Evolutionary conservation across 2,113 vertebrate species (phyloP), one percentile per base, ranked within the genome.

Genomic region (Jacana jacana): DNA sequence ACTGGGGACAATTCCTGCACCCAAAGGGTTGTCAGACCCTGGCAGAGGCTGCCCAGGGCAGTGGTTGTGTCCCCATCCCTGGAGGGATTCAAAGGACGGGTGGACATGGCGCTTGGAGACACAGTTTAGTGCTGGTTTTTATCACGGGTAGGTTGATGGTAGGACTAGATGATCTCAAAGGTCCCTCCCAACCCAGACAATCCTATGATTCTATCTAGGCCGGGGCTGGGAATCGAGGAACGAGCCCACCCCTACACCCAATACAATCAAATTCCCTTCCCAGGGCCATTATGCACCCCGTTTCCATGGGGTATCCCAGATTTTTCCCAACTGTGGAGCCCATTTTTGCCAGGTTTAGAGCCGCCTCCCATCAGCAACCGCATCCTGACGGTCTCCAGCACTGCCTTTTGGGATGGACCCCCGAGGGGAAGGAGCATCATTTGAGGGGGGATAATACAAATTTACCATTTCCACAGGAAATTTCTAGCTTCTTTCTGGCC

Each of bases 361-460:
- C 42, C 1, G 0, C 27, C 49, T 57, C 33, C 48, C 69, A 18
- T 20, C 63, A 23, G 73, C 81, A 35, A 28, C 44, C 22, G 3
- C 55, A 69, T 5, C 85, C 58, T 15, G 19, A 16, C 0, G 0
- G 10, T 30, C 31, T 23, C 55, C 4, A 0, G 39, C 42, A 8
- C 28, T 0, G 17, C 0, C 1, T 2, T 1, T 4, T 0, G 1
- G 49, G 68, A 75, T 2, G 16, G 20, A 16, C 77, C 49, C 64
- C 49, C 0, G 0, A 30, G 9, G 18, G 24, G 24, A 57, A 70
- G 2, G 0, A 1, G 6, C 2, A 2, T 63, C 33, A 2, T 18
- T 20, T 1, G 0, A 49, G 40, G 39, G 33, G 40, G 3, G 40
- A 63, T 5, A 9, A 40, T 6, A 17, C 28, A 27, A 19, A 76